Evolutionary conservation across 1,140 invertebrate species (phyloP), one percentile per base, ranked within the genome.

Genomic region (Kradibia gibbosae): DNA sequence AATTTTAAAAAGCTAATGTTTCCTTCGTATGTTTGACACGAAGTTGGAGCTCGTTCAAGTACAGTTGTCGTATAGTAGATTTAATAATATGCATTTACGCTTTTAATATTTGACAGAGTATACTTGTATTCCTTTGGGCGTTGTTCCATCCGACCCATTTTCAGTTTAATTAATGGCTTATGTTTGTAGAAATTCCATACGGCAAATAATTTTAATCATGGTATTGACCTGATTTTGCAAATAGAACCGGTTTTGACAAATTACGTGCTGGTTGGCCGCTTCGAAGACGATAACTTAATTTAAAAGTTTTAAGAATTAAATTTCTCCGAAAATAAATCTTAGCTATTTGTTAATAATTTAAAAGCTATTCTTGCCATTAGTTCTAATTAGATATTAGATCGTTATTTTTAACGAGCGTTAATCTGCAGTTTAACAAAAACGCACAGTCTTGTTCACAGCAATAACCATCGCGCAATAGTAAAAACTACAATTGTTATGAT

Each of bases 71-170:
- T 25, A 13, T 76, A 36, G 22, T 15, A 73, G 50, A 80, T 83
- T 76, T 83, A 34, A 55, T 60, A 82, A 73, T 57, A 60, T 75
- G 28, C 60, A 79, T 77, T 86, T 82, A 50, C 76, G 13, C 74
- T 81, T 83, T 83, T 84, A 62, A 80, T 80, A 73, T 48, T 77
- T 87, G 88, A 85, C 87, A 89, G 84, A 88, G 82, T 80, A 70
- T 89, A 89, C 89, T 88, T 88, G 84, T 84, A 83, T 84, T 53
- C 73, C 57, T 76, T 82, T 81, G n/a, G 31, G 31, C 28, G 57
- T 13, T 22, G n/a, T 78, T 15, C 20, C 7, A 67, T 76, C 1
- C 72, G 50, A 78, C 71, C 82, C 8, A 17, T 83, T 83, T 82
- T 55, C 65, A 82, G 70, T 78, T 78, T 65, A 73, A 77, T 80